phyloP scores from a whole-genome alignment of 2,797 vertebrate species.

The Triplophysa bombifrons region DNA sequence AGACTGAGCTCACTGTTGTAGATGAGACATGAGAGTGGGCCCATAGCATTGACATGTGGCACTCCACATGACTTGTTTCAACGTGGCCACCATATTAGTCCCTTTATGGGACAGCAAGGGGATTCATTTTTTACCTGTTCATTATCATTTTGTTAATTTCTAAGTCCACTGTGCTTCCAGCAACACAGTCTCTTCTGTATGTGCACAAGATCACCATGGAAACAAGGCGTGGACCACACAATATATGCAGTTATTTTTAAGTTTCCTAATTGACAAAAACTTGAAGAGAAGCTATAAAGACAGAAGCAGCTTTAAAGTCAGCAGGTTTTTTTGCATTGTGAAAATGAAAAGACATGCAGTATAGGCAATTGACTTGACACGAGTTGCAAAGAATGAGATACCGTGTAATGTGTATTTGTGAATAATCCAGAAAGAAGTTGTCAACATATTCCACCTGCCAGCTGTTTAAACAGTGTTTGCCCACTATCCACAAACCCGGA shows the following conservation, averaged over 20 bases:
- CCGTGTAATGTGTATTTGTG: not conserved
- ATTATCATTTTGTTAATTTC: not conserved
- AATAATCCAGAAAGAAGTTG: constrained; percentile 15
- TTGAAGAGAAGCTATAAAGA: constrained; percentile 26
- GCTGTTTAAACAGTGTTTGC: constrained; percentile 27
- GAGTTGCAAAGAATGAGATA: constrained; percentile 26
- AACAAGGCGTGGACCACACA: constrained; percentile 51
- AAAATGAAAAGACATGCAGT: constrained; percentile 54
- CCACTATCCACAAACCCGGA: not conserved
- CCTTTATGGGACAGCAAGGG: not conserved
- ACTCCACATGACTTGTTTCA: constrained; percentile 43
- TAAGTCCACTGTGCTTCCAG: constrained; percentile 16
- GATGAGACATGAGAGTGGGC: constrained; percentile 44
- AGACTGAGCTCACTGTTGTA: constrained; percentile 36
- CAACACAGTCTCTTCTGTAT: constrained; percentile 21
- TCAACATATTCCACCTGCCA: constrained; percentile 3
- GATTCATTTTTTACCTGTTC: not conserved
- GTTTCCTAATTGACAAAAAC: constrained; percentile 43
- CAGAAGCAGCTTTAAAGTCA: not conserved
- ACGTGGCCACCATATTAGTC: constrained; percentile 41
- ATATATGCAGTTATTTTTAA: constrained; percentile 47
- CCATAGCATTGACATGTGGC: constrained; percentile 40
- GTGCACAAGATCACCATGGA: constrained; percentile 56
- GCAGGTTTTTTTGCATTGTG: not conserved
- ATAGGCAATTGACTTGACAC: not conserved